Conservation (phyloP, 2,113 vertebrate genomes). For the Apaloderma vittatum region DNA sequence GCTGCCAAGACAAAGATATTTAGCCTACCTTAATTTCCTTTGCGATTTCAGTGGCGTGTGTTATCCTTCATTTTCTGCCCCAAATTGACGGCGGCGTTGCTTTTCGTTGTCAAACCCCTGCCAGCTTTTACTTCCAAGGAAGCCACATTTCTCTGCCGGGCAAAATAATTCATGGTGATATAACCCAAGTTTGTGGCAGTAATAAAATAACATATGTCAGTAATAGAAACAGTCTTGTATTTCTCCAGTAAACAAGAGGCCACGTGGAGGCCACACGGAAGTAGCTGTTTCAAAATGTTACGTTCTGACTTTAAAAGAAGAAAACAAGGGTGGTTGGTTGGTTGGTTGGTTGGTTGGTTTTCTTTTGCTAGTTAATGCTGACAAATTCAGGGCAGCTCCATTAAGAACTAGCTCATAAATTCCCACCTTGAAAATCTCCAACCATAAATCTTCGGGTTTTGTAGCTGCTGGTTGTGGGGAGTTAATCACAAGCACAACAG, state of each 20-base stretch:
- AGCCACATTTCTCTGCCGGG: background rate
- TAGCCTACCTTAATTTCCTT: conserved; percentile 30
- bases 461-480: conserved; percentile 5
- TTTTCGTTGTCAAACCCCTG: conserved; percentile 5
- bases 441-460: conserved; percentile 60
- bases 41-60: background rate
- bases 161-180: conserved; percentile 25
- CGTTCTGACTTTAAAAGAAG: background rate
- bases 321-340: background rate
- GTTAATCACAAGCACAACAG: conserved; percentile 44
- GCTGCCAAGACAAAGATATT: conserved; percentile 5
- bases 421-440: conserved; percentile 58
- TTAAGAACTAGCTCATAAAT: conserved; percentile 34
- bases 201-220: background rate
- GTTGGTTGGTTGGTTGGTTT: background rate
- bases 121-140: conserved; percentile 13
- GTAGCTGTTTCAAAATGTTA: background rate
- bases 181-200: background rate
- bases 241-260: background rate
- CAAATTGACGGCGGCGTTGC: background rate
- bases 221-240: background rate
- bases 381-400: conserved; percentile 15
- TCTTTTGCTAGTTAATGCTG: background rate
- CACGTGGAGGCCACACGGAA: background rate
- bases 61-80: background rate